Base-by-base conservation (phyloP, 2,797 vertebrate species). In the Aselliscus stoliczkanus region DNA sequence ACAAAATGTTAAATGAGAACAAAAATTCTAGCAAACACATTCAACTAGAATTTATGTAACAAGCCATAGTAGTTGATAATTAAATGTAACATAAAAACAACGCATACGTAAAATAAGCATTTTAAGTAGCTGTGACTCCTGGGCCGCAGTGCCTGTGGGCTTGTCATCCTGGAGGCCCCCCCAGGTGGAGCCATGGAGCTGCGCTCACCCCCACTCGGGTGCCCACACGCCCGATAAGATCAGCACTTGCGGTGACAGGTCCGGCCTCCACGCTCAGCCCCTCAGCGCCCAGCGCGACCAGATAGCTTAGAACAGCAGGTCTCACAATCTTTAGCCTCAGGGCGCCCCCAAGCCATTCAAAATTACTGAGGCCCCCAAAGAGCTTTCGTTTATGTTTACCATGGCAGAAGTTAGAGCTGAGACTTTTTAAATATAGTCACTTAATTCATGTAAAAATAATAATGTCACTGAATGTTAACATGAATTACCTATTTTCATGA, bases 91-190 rank as follows among this genome's bases (percentile, higher is more conserved):
- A 2, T 14, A 42, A 69, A 37, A 15, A 31, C 23, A 10, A 25
- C 1, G 14, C 39, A 54, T 2, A 81, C 4, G 27, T 11, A 25
- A 44, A 39, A 7, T 8, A 4, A 1, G 12, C 50, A 4, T 29
- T 31, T 34, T 65, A 2, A 50, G 11, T 1, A 72, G n/a, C 58
- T 4, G 0, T 34, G 23, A 50, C 13, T 27, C 34, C 20, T 6
- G 1, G 7, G 9, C 1, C 1, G 14, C 0, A 14, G 47, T 0
- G 7, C 7, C 65, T 1, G 1, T 14, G 44, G 37, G 9, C 42
- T 14, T 3, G 17, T 12, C 7, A 4, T 18, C 73, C 73, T 4
- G 0, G 29, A 15, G 75, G 12, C 77, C 50, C 12, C 47, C 47
- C 44, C 9, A 1, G n/a, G 42, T 1, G 15, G 23, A 31, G 4